These are phyloP conservation scores for Melanaphis sacchari DNA, from an alignment of 1,140 invertebrate species.

Conservation along the genomic window DNA sequence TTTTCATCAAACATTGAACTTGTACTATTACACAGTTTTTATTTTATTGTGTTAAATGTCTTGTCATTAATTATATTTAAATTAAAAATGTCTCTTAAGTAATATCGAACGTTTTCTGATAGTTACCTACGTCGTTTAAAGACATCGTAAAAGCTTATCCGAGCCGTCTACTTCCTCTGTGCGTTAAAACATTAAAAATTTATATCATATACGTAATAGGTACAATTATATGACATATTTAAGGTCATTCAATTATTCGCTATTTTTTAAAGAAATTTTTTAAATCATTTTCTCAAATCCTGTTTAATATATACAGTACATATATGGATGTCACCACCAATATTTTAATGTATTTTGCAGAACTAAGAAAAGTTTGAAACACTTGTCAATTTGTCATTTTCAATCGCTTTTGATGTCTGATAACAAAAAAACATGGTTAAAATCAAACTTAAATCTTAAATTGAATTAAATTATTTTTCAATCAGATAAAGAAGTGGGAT, in stretches of 20 bases:
- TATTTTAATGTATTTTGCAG: not conserved
- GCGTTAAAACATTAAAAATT: not conserved
- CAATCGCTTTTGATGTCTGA: not conserved
- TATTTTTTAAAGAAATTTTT: not conserved
- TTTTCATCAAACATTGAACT: not conserved
- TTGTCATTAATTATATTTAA: not conserved
- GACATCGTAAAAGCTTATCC: not conserved
- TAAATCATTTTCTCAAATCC: not conserved
- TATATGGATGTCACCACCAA: not conserved
- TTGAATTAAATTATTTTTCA: slow-evolving; percentile 17
- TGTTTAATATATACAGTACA: no score
- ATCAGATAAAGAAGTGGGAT: not conserved
- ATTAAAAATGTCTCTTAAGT: not conserved
- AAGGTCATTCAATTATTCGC: not conserved
- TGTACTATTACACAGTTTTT: not conserved
- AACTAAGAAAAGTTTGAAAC: not conserved
- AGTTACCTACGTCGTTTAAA: not conserved
- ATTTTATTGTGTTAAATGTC: not conserved
- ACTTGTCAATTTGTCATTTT: not conserved
- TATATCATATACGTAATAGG: no score
- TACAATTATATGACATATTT: not conserved
- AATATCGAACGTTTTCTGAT: not conserved
- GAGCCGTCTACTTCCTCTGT: not conserved
- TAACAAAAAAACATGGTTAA: not conserved
- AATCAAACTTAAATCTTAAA: not conserved